Percentiles rank a stretch among this genome's conserved stretches.
phyloP scores from a whole-genome alignment of 2,113 vertebrate species.

The Elgaria multicarinata region DNA sequence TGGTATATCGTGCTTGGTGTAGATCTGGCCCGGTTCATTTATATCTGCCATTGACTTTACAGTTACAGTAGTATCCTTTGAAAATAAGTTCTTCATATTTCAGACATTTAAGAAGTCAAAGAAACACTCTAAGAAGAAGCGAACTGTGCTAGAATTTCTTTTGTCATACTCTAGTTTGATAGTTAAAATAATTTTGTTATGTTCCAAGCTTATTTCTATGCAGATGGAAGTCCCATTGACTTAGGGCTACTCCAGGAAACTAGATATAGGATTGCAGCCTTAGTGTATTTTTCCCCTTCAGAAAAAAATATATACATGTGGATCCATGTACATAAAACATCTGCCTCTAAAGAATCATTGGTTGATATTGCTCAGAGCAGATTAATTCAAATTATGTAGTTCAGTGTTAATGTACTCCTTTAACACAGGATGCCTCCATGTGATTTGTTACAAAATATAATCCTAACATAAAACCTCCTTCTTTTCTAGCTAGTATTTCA shows the following conservation, averaged over 20 bases:
- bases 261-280: too few species aligned
- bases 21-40: too few species aligned
- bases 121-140: not conserved
- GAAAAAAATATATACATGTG: not conserved
- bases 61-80: not conserved
- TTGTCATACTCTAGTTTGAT: not conserved
- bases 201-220: too few species aligned
- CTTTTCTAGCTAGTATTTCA: slow-evolving; percentile 31
- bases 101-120: not conserved
- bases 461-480: slow-evolving; percentile 22
- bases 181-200: not conserved
- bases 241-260: too few species aligned
- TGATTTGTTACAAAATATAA: slow-evolving; percentile 45
- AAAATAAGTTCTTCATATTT: slow-evolving; percentile 13
- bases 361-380: not conserved
- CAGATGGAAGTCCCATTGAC: too few species aligned
- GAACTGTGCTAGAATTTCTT: not conserved
- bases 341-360: not conserved
- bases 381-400: slow-evolving; percentile 15
- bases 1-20: too few species aligned
- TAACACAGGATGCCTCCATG: not conserved
- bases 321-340: not conserved
- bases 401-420: not conserved
- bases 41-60: not conserved
- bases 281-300: not conserved